These are phyloP conservation scores for Bombus vancouverensis DNA, from an alignment of 1,140 invertebrate genomes.

Conservation along the genomic window DNA sequence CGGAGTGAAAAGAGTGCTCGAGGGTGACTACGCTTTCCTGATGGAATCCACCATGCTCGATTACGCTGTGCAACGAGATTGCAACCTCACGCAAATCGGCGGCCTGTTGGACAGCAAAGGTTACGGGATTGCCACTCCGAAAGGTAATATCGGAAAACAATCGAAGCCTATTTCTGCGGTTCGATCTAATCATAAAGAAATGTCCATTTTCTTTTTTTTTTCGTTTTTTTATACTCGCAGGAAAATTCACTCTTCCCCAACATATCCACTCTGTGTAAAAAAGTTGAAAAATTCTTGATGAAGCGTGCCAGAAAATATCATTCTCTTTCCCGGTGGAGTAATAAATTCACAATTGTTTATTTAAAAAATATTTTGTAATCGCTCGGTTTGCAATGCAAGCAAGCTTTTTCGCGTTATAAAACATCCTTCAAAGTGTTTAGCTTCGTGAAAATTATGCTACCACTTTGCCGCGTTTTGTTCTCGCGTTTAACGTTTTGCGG, in stretches of 20 bases:
- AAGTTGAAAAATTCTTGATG: neutral
- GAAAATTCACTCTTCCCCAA: neutral
- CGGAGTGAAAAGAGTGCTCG: conserved; percentile 92
- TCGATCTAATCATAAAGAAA: too few species aligned
- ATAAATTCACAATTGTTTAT: neutral
- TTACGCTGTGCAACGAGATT: conserved; percentile 97
- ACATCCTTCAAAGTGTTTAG: neutral
- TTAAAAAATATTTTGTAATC: neutral
- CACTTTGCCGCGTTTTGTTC: neutral
- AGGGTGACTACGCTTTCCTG: conserved; percentile 97
- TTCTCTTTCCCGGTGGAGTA: neutral
- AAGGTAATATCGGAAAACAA: conserved; percentile 82
- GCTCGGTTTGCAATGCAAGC: neutral
- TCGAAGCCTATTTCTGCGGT: neutral
- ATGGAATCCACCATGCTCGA: conserved; percentile 99
- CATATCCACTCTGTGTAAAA: neutral
- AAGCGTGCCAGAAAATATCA: neutral
- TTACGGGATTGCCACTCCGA: conserved; percentile 94
- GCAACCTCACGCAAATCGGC: conserved; percentile 98
- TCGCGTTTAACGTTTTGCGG: neutral
- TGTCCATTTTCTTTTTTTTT: neutral
- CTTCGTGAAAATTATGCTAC: neutral
- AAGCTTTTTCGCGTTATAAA: neutral
- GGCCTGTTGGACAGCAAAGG: conserved; percentile 96
- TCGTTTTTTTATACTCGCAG: neutral